A percentile compares a stretch with the other conserved stretches of the same genome.
Conservation (phyloP, 2,113 vertebrate genomes). For the Chrysemys picta region DNA sequence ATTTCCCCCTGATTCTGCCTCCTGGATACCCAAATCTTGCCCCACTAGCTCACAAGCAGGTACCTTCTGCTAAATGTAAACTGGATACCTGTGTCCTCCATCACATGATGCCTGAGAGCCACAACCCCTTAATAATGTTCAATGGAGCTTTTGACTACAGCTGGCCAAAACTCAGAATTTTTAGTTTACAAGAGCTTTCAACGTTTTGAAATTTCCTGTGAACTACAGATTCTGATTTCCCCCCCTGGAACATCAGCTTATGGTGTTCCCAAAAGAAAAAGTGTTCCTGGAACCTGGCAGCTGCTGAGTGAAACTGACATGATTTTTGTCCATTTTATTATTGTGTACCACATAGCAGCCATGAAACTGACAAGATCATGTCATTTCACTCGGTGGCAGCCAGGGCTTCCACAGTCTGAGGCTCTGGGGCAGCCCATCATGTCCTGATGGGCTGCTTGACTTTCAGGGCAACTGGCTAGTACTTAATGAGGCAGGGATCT, state of each 20-base stretch:
- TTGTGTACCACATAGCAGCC: background rate
- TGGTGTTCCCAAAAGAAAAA: background rate
- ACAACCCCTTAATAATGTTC: background rate
- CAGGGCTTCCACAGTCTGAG: background rate
- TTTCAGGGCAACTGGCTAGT: background rate
- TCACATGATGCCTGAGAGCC: background rate
- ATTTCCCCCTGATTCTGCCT: slow-evolving; percentile 1
- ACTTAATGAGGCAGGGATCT: background rate
- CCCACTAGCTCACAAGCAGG: background rate
- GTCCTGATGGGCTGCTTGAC: background rate
- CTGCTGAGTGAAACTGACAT: background rate
- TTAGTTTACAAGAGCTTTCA: background rate
- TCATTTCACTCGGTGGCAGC: background rate
- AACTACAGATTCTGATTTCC: background rate
- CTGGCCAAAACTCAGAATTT: background rate
- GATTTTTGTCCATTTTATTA: background rate
- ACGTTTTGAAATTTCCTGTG: background rate
- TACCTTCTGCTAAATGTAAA: background rate
- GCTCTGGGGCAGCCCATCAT: no score
- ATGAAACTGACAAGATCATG: background rate
- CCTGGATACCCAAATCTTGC: background rate
- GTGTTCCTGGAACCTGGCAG: background rate
- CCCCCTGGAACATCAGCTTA: no score
- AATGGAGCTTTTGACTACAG: background rate
- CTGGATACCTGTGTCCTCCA: background rate